phyloP scores from a whole-genome alignment of 2,113 vertebrate species.

The Xenus cinereus region DNA sequence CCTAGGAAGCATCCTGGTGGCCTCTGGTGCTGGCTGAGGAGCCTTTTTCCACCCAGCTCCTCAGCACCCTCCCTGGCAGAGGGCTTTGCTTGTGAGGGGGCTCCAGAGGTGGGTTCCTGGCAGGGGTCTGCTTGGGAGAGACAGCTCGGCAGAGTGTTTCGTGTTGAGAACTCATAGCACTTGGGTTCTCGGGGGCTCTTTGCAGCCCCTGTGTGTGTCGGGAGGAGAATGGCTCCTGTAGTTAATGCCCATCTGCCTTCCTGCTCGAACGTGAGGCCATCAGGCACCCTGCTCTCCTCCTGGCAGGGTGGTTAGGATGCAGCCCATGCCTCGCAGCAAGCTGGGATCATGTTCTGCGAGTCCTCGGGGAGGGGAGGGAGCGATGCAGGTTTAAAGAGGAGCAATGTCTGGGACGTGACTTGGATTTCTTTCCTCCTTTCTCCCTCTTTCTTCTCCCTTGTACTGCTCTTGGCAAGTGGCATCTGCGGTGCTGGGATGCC shows the following conservation, averaged over 20 bases:
- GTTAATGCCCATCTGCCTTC: rapidly evolving
- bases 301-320: background rate
- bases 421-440: background rate
- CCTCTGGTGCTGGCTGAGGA: background rate
- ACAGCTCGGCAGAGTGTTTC: background rate
- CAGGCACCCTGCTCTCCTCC: background rate
- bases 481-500: background rate
- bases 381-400: background rate
- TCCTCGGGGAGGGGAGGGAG: background rate
- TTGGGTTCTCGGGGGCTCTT: background rate
- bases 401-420: background rate
- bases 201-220: rapidly evolving
- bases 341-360: background rate
- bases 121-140: background rate
- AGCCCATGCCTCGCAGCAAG: background rate
- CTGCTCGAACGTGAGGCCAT: background rate
- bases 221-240: background rate
- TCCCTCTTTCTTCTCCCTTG: background rate
- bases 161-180: background rate
- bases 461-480: background rate
- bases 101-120: background rate
- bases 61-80: background rate
- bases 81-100: background rate
- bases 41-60: background rate
- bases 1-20: background rate